phyloP scores from a whole-genome alignment of 2,888 invertebrate genomes.

The Harmothoe impar region DNA sequence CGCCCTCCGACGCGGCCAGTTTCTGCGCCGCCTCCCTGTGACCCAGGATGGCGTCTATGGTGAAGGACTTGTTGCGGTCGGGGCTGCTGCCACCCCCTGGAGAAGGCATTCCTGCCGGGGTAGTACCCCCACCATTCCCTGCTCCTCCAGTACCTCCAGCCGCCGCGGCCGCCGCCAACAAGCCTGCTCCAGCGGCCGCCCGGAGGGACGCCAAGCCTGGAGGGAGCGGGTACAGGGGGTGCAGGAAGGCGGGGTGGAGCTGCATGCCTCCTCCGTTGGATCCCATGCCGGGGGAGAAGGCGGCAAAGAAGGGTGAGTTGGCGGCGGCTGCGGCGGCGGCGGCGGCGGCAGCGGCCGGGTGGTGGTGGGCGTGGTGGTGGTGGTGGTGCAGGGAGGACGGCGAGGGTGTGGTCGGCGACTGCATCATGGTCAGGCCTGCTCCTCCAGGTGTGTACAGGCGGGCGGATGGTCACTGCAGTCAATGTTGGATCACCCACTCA shows the following conservation, averaged over 20 bases:
- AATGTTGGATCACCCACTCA: too few species aligned
- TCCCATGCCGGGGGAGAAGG: slow-evolving; percentile 13
- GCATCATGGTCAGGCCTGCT: background rate
- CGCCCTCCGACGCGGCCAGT: background rate
- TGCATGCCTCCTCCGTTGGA: background rate
- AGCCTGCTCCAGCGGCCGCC: background rate
- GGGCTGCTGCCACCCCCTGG: background rate
- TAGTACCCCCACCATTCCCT: background rate
- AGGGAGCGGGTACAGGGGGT: slow-evolving; percentile 59
- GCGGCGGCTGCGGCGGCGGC: background rate
- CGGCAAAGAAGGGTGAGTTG: slow-evolving; percentile 50
- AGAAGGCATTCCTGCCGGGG: background rate
- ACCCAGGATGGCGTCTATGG: slow-evolving; percentile 63
- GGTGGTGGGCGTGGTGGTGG: background rate
- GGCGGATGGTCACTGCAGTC: too few species aligned
- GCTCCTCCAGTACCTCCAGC: background rate
- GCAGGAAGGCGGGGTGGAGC: slow-evolving; percentile 64
- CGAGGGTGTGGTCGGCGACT: slow-evolving; percentile 30
- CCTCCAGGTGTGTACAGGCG: background rate
- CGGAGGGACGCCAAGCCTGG: slow-evolving; percentile 46
- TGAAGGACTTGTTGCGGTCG: slow-evolving; percentile 58
- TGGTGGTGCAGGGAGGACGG: slow-evolving; percentile 21
- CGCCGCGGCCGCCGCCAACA: slow-evolving; percentile 1
- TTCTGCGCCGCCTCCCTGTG: background rate
- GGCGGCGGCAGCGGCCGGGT: background rate